phyloP scores from a whole-genome alignment of 1,140 invertebrate genomes.

The Hyles vespertilio region DNA sequence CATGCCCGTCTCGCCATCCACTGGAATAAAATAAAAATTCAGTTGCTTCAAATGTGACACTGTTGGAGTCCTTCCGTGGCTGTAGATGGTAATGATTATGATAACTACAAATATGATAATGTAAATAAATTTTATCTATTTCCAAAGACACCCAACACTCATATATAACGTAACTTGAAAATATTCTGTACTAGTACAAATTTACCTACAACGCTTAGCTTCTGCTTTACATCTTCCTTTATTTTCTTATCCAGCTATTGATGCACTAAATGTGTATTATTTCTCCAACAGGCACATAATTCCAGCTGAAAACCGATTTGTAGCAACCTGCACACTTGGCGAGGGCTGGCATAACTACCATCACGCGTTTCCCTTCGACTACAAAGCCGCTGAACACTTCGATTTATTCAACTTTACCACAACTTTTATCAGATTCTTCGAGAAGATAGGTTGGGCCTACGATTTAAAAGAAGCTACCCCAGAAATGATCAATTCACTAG shows the following conservation, averaged over 20 bases:
- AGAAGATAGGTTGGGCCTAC: constrained; percentile 78
- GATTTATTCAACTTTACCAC: constrained; percentile 71
- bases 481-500: constrained; percentile 57
- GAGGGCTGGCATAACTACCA: constrained; percentile 94
- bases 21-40: no score
- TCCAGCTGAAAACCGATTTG: constrained; percentile 77
- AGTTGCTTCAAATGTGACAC: no score
- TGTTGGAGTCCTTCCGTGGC: no score
- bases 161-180: no score
- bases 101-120: neutral
- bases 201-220: no score
- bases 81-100: neutral
- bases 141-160: neutral
- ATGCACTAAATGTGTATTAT: neutral
- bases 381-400: constrained; percentile 85
- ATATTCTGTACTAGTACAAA: no score
- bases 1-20: no score
- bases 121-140: neutral
- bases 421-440: constrained; percentile 69
- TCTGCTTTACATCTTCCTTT: no score
- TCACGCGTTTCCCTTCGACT: constrained; percentile 93
- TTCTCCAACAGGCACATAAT: constrained; percentile 75
- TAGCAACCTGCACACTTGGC: constrained; percentile 74
- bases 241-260: no score
- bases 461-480: constrained; percentile 77